Percentiles rank a stretch among this genome's conserved stretches.
Evolutionary conservation across 2,113 vertebrate genomes (phyloP).

Genomic region (Nycticorax nycticorax): DNA sequence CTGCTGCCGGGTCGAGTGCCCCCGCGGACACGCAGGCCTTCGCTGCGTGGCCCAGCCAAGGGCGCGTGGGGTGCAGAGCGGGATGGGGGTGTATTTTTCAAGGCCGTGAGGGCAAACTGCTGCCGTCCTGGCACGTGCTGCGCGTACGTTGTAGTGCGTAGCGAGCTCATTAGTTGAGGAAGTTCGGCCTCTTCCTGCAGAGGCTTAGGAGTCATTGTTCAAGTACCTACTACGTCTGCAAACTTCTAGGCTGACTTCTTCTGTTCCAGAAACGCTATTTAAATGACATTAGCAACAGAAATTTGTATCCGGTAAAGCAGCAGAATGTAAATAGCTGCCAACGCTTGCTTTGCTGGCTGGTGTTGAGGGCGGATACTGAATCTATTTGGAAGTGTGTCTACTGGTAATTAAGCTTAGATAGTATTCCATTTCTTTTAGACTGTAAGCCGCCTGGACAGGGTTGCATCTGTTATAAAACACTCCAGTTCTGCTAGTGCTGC

Average conservation of each 20-base stretch:
- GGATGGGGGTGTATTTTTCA: fast-evolving
- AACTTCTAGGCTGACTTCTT: neutral
- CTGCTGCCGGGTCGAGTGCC: fast-evolving
- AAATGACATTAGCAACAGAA: neutral
- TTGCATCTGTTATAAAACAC: neutral
- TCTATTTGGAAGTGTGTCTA: neutral
- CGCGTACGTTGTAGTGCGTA: fast-evolving
- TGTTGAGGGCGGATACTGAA: fast-evolving
- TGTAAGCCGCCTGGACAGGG: neutral
- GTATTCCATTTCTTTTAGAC: neutral
- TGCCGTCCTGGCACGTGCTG: neutral
- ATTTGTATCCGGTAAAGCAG: neutral
- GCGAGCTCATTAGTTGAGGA: neutral
- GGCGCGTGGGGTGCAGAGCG: fast-evolving
- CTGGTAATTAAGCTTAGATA: neutral
- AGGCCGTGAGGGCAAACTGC: fast-evolving
- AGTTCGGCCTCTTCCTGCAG: neutral
- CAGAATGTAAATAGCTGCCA: neutral
- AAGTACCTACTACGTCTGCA: neutral
- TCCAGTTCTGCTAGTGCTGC: neutral
- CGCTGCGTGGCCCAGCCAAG: fast-evolving
- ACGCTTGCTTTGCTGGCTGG: neutral
- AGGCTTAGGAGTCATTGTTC: fast-evolving
- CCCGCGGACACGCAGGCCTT: fast-evolving
- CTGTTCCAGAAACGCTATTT: neutral